A percentile compares a stretch with the other conserved stretches of the same genome.
Conservation (phyloP, 2,888 invertebrate species). For the Scaptomyza polygonia region DNA sequence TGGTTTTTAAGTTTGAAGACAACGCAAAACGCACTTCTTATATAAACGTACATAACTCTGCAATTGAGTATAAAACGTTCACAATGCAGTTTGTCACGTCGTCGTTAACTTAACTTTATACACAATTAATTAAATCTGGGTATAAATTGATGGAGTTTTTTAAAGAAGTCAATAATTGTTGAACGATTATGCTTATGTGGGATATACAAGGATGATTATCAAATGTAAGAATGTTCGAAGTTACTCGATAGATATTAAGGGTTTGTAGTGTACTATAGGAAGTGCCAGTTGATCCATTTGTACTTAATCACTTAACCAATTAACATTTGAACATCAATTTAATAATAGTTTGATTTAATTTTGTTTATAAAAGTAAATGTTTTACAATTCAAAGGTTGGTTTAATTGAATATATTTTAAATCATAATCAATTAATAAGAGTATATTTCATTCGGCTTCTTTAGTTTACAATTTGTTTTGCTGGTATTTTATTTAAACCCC, state of each 20-base stretch:
- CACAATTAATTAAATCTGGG: background rate
- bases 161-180: background rate
- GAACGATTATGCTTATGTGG: background rate
- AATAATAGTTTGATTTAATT: no score
- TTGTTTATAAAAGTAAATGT: no score
- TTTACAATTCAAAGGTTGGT: no score
- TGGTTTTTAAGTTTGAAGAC: constrained; percentile 44
- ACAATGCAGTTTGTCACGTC: constrained; percentile 56
- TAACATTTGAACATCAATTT: no score
- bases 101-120: background rate
- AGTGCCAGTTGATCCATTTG: background rate
- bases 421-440: constrained; percentile 17
- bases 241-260: background rate
- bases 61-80: constrained; percentile 56
- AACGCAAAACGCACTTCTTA: constrained; percentile 50
- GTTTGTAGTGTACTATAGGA: background rate
- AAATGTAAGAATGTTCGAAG: background rate
- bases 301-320: no score
- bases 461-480: background rate
- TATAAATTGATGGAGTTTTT: background rate
- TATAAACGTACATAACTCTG: constrained; percentile 19
- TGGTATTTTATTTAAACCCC: constrained; percentile 56
- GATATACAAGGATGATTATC: background rate
- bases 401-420: no score
- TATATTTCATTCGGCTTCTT: constrained; percentile 6